Evolutionary conservation across 2,888 invertebrate genomes (phyloP).

Genomic region (Lacanobia wlatinum): DNA sequence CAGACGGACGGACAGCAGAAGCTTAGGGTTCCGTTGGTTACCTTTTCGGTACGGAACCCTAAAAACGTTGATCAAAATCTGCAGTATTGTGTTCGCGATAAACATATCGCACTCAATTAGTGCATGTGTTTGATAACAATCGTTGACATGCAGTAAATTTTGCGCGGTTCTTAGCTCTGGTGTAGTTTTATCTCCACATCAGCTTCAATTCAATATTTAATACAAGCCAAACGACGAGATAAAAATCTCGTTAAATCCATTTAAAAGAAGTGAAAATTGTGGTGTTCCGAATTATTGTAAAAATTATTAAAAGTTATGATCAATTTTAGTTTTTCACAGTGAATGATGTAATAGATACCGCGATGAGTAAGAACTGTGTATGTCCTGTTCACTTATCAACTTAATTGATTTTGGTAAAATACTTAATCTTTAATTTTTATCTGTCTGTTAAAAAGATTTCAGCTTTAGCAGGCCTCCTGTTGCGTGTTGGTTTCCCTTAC

Average conservation of each 20-base stretch:
- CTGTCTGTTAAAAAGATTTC: background rate
- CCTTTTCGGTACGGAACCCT: no score
- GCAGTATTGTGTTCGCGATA: constrained; percentile 6
- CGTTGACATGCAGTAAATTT: background rate
- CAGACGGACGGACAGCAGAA: no score
- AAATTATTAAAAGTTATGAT: background rate
- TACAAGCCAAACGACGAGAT: no score
- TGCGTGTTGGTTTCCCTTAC: background rate
- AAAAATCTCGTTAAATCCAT: background rate
- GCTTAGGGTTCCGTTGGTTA: no score
- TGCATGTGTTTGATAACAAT: constrained; percentile 1
- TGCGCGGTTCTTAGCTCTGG: background rate
- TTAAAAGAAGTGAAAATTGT: no score
- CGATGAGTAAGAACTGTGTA: background rate
- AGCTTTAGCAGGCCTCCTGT: background rate
- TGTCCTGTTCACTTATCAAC: background rate
- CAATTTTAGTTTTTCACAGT: background rate
- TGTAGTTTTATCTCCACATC: background rate
- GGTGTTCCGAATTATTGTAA: background rate
- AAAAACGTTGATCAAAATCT: background rate
- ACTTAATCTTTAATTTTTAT: background rate
- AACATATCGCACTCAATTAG: background rate
- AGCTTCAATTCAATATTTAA: background rate
- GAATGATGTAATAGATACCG: background rate
- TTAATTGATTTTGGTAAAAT: background rate